Percentiles rank a stretch among this genome's conserved stretches.
Conservation (phyloP, 2,113 vertebrate species). For the Prietella phreatophila region DNA sequence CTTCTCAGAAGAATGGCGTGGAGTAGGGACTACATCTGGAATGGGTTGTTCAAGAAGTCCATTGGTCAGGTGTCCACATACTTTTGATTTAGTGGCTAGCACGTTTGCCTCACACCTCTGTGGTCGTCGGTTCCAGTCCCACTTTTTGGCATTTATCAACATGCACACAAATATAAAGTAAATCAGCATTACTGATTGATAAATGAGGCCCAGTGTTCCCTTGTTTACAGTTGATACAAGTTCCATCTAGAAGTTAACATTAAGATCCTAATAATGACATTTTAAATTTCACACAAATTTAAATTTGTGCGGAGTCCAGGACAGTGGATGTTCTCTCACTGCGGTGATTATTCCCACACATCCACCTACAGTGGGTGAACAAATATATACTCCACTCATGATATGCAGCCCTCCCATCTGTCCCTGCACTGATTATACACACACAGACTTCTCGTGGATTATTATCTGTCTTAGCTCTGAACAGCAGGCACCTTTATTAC, state of each 20-base stretch:
- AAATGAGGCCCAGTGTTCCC: not conserved
- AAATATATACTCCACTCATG: slow-evolving; percentile 33
- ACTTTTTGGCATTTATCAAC: not conserved
- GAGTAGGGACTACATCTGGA: no score
- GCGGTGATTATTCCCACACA: slow-evolving; percentile 8
- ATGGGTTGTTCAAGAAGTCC: no score
- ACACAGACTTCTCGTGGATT: slow-evolving; percentile 26
- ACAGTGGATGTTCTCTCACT: not conserved
- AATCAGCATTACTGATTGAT: not conserved
- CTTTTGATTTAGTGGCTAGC: no score
- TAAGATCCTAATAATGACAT: not conserved
- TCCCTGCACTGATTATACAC: slow-evolving; percentile 36
- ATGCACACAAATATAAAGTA: not conserved
- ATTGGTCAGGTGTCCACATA: no score
- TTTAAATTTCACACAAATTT: no score
- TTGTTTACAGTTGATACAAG: not conserved
- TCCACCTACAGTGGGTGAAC: slow-evolving; percentile 14
- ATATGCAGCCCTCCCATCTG: slow-evolving; percentile 43
- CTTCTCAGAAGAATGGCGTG: no score
- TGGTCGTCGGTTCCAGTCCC: no score
- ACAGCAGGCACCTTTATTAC: slow-evolving; percentile 41
- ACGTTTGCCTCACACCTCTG: no score
- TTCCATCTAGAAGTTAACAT: not conserved
- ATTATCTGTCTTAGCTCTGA: slow-evolving; percentile 38
- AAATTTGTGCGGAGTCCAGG: not conserved